These are phyloP conservation scores for Belonocnema kinseyi DNA, from an alignment of 1,140 invertebrate species.

Conservation along the genomic window DNA sequence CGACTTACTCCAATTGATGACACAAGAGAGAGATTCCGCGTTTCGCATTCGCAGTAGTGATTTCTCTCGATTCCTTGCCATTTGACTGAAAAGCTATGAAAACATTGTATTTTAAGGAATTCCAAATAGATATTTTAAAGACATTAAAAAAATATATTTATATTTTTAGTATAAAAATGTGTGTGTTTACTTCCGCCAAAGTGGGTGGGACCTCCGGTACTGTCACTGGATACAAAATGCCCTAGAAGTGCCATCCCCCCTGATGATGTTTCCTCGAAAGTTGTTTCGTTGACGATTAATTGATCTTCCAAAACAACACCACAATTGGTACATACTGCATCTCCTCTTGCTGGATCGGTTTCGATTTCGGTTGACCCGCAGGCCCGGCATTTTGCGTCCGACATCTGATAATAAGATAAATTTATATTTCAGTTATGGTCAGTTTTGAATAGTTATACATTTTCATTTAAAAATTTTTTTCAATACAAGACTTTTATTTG, in stretches of 20 bases:
- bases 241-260: conserved; percentile 92
- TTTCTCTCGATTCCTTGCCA: conserved; percentile 91
- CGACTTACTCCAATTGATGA: conserved; percentile 81
- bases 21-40: conserved; percentile 87
- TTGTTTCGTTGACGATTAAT: conserved; percentile 96
- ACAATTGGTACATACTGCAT: conserved; percentile 97
- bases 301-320: conserved; percentile 97
- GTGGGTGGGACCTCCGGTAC: conserved; percentile 86
- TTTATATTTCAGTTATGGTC: not conserved
- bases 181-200: conserved; percentile 80
- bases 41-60: conserved; percentile 92
- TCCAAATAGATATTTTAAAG: not conserved
- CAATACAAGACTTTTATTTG: no score
- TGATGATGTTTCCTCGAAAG: conserved; percentile 94
- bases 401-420: conserved; percentile 64
- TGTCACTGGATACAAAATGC: conserved; percentile 93
- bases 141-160: conserved; percentile 9
- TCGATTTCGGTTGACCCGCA: conserved; percentile 97
- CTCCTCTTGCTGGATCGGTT: conserved; percentile 92
- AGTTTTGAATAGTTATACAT: no score
- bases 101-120: conserved; percentile 35
- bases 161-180: not conserved
- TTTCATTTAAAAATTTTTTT: no score
- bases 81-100: conserved; percentile 85
- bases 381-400: conserved; percentile 87